Base-by-base conservation (phyloP, 2,888 invertebrate genomes). In the Galeruca laticollis region DNA sequence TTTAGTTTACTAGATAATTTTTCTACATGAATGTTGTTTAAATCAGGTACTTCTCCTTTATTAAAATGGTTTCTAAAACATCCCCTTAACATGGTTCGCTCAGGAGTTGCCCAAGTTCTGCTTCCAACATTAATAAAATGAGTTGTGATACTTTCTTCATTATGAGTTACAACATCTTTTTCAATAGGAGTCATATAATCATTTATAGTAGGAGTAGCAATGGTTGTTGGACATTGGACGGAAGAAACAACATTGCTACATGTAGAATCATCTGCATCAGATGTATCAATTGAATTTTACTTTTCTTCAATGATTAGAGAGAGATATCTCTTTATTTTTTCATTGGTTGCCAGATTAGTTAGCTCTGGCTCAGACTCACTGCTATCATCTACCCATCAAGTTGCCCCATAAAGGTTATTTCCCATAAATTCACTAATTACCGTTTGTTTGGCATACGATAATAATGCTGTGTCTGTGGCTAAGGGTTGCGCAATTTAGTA, bases 371-470 rank as follows among this genome's bases (percentile, higher is more conserved):
- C 31, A 54, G 54, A 54, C 26, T 31, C 31, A 20, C 54, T 54
- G 54, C 54, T 54, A 13, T 54, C 54, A 31, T 54, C 13, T 31
- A 54, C 20, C 54, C 54, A 54, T 54, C 3, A 13, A 31, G 54
- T n/a, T n/a, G n/a, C n/a, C n/a, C n/a, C 8, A 66, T 60, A 33
- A 26, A 60, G 60, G 21, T 35, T 49, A 61, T 70, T 66, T 20
- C 70, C 70, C 66, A 66, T 70, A 31, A 61, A 70, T 21, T 66
- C 70, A 51, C 66, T 66, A 49, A 70, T 43, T 18, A 49, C 60
- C 13, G 33, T 9, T 13, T 66, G 64, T 56, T 43, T 33, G 8
- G 61, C 61, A 26, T 65, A 43, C 15, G 66, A 47, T 21, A 70
- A 61, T 13, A 18, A 54, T 47, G 70, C 60, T 3, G 70, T 66